Conservation (phyloP, 2,113 vertebrate genomes). For the Calyptommatus sinebrachiatus region DNA sequence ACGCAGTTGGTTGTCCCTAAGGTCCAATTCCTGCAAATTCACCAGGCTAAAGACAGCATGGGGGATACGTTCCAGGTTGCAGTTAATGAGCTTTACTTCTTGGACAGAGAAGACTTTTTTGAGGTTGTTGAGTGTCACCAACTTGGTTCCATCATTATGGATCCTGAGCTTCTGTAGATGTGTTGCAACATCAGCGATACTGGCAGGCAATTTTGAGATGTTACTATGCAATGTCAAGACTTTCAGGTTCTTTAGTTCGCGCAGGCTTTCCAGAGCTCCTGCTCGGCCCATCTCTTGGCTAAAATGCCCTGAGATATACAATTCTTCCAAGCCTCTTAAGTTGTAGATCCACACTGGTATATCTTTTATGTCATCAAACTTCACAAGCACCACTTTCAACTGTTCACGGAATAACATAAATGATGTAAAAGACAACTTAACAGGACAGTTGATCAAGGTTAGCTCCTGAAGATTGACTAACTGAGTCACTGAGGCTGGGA, state of each 20-base stretch:
- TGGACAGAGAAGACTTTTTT: constrained; percentile 79
- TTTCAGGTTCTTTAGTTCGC: constrained; percentile 79
- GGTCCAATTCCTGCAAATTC: constrained; percentile 82
- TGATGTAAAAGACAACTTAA: constrained; percentile 78
- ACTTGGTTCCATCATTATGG: constrained; percentile 76
- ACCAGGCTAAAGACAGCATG: constrained; percentile 83
- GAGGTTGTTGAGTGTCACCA: constrained; percentile 80
- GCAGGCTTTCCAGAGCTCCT: constrained; percentile 75
- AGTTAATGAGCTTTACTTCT: constrained; percentile 79
- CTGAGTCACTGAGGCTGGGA: constrained; percentile 76
- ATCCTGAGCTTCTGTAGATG: constrained; percentile 79
- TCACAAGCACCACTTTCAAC: constrained; percentile 77
- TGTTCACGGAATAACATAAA: constrained; percentile 76
- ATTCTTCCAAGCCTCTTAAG: constrained; percentile 79
- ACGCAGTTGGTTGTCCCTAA: constrained; percentile 82
- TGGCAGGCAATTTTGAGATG: constrained; percentile 80
- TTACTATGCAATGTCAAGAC: constrained; percentile 75
- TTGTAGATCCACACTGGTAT: constrained; percentile 84
- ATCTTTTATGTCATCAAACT: constrained; percentile 76
- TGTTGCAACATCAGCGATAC: constrained; percentile 71
- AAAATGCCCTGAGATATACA: constrained; percentile 79
- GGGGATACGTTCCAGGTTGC: constrained; percentile 84
- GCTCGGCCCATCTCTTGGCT: constrained; percentile 72
- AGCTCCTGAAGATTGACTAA: constrained; percentile 78
- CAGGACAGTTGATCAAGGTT: constrained; percentile 75